Evolutionary conservation across 2,113 vertebrate species (phyloP).

Genomic region (Tringa solitaria): DNA sequence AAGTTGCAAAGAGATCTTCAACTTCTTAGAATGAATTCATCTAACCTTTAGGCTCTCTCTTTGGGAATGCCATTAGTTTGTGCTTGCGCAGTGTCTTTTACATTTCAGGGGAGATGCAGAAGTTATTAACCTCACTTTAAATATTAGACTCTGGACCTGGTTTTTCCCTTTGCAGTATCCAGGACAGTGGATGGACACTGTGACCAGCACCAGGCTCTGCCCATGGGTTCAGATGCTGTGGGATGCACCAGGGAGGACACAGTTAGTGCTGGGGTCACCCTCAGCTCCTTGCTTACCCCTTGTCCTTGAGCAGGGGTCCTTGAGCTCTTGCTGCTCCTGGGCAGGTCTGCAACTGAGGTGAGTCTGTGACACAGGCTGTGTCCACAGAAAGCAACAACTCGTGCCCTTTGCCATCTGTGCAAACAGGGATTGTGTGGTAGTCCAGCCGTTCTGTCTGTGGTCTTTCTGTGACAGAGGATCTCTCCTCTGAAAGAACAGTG

Average conservation of each 20-base stretch:
- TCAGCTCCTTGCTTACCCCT: rapidly evolving
- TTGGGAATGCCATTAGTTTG: not conserved
- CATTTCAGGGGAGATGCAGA: not conserved
- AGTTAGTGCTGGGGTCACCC: not conserved
- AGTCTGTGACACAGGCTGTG: not conserved
- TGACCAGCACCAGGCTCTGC: not conserved
- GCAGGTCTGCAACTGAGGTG: not conserved
- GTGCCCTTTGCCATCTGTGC: not conserved
- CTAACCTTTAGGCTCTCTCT: not conserved
- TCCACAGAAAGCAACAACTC: not conserved
- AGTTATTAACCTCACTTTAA: not conserved
- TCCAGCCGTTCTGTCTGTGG: not conserved
- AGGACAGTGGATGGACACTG: not conserved
- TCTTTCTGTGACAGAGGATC: not conserved
- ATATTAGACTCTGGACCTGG: not conserved
- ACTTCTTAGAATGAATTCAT: not conserved
- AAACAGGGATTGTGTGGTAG: rapidly evolving
- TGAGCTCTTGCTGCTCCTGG: not conserved
- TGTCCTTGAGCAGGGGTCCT: not conserved
- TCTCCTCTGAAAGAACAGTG: not conserved
- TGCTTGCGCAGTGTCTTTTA: not conserved
- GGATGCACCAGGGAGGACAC: not conserved
- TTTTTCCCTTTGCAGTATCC: not conserved
- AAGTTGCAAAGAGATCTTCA: not conserved
- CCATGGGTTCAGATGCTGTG: not conserved